Evolutionary conservation across 1,140 invertebrate species (phyloP), one percentile per base, ranked within the genome.

Genomic region (Whitmania pigra): DNA sequence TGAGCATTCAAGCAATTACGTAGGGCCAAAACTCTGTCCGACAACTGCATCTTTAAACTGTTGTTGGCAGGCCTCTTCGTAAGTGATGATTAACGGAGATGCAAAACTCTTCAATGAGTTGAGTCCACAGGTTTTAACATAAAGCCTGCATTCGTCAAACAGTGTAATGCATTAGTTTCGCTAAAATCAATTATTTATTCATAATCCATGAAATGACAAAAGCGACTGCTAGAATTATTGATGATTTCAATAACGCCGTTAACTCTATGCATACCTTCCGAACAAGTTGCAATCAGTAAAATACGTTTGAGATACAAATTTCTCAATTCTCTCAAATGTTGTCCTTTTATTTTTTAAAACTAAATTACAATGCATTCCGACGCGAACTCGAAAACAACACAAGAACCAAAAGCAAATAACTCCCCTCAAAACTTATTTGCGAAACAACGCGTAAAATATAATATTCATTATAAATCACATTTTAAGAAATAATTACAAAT

Each of bases 251-350:
- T 9, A 40, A 31, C 18, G 3, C 15, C 67, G 9, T 18, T 60
- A 5, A 54, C 11, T 20, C 63, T 36, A 13, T 55, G 70, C 75
- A 72, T 77, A 79, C 78, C 78, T 81, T 72, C 80, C 78, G 68
- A 73, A 75, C 18, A 85, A 74, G 74, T 84, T 84, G 20, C 81
- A 76, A 77, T 85, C 84, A 11, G 79, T 82, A 71, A 85, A 83
- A 74, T 82, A 83, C 15, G 73, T 71, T n/a, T 74, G 74, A 3
- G 84, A 85, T 57, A 85, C 82, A 75, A 83, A 85, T 73, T 85
- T 85, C 68, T 84, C 83, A 53, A 82, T 81, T 71, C 84, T 78
- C 70, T 85, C 84, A 57, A 83, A 75, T 6, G 84, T 85, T 54
- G 84, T 85, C 40, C 81, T 75, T 73, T 78, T 78, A 75, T 85